Conservation (phyloP, 2,888 invertebrate genomes). For the Taphrorychus bicolor region DNA sequence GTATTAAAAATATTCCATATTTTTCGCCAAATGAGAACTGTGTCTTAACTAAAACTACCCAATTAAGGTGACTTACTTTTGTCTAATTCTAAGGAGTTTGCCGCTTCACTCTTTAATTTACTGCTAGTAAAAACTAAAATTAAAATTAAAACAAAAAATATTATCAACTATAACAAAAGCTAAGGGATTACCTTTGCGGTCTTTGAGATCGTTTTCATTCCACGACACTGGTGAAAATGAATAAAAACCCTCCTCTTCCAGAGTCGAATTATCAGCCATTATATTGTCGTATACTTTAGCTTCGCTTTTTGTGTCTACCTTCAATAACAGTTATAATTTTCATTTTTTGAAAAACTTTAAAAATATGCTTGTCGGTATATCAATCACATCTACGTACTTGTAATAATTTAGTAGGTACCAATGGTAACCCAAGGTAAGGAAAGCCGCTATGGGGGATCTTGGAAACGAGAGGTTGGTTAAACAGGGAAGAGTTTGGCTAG, state of each 20-base stretch:
- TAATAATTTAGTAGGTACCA: neutral
- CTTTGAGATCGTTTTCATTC: constrained; percentile 42
- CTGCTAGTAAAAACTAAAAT: constrained; percentile 34
- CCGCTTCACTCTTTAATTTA: constrained; percentile 23
- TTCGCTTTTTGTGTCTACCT: constrained; percentile 52
- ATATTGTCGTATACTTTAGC: constrained; percentile 48
- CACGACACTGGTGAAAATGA: constrained; percentile 46
- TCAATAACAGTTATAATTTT: constrained; percentile 18
- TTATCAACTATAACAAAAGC: neutral
- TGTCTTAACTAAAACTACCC: neutral
- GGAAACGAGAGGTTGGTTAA: too few species aligned
- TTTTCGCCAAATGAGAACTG: neutral
- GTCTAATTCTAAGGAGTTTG: constrained; percentile 11
- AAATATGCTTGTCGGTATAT: too few species aligned
- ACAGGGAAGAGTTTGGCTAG: too few species aligned
- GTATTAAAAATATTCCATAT: too few species aligned
- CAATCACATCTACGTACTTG: neutral
- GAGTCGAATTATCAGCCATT: constrained; percentile 46
- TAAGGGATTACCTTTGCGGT: constrained; percentile 43
- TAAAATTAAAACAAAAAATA: constrained; percentile 15
- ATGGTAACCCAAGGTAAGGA: neutral
- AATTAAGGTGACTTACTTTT: constrained; percentile 23
- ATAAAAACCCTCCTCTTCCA: constrained; percentile 47
- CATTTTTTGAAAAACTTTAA: too few species aligned
- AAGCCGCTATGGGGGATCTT: too few species aligned